phyloP scores from a whole-genome alignment of 2,113 vertebrate genomes.

The Mus spicilegus region DNA sequence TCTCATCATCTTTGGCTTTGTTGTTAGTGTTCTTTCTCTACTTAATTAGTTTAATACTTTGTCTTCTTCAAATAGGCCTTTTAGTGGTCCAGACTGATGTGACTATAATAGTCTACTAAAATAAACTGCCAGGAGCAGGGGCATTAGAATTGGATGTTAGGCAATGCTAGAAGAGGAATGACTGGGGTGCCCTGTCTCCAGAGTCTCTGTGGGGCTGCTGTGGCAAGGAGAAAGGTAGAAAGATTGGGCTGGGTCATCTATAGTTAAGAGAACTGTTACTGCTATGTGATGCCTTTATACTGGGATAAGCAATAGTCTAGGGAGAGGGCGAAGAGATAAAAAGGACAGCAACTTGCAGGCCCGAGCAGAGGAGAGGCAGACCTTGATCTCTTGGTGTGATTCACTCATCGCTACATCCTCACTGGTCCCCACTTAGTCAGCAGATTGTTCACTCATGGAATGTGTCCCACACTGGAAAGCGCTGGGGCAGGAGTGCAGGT shows the following conservation, averaged over 20 bases:
- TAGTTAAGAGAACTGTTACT: background rate
- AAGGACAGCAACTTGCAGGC: background rate
- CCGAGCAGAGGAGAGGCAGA: background rate
- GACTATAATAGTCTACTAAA: constrained; percentile 4
- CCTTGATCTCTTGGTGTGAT: background rate
- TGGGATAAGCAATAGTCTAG: background rate
- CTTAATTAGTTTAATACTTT: constrained; percentile 43
- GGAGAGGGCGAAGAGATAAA: background rate
- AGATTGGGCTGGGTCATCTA: background rate
- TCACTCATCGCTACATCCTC: background rate
- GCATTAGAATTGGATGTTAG: background rate
- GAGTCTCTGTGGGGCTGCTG: background rate
- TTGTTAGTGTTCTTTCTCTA: background rate
- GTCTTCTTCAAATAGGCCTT: background rate
- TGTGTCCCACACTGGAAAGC: background rate
- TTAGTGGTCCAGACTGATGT: background rate
- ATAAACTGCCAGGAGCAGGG: background rate
- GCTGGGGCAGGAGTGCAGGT: background rate
- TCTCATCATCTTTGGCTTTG: background rate
- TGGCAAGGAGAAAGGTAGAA: background rate
- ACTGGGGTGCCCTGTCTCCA: background rate
- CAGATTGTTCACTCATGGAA: background rate
- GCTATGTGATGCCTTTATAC: background rate
- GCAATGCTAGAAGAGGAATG: background rate
- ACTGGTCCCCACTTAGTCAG: background rate